These are phyloP conservation scores for Sicus ferrugineus DNA, from an alignment of 2,888 invertebrate genomes.

Conservation along the genomic window DNA sequence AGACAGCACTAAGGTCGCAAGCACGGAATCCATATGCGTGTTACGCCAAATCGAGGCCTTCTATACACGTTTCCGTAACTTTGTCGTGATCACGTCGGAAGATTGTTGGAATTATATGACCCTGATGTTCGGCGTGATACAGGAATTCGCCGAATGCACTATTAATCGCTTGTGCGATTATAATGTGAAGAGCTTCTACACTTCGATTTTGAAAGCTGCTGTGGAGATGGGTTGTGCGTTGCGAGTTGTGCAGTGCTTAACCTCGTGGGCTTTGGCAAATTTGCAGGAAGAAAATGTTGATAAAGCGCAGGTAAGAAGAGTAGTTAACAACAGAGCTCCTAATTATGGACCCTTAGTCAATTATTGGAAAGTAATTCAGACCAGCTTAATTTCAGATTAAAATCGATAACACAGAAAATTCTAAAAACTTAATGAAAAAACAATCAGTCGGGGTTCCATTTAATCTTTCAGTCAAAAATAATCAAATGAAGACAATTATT, in stretches of 20 bases:
- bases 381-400: conserved; percentile 37
- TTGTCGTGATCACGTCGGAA: conserved; percentile 51
- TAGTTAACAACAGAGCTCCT: background rate
- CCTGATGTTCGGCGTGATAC: conserved; percentile 51
- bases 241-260: conserved; percentile 54
- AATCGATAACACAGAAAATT: too few species aligned
- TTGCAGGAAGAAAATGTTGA: conserved; percentile 57
- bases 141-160: conserved; percentile 54
- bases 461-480: too few species aligned
- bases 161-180: conserved; percentile 56
- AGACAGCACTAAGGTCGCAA: conserved; percentile 20
- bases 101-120: conserved; percentile 50
- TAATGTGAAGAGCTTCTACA: conserved; percentile 48
- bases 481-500: too few species aligned
- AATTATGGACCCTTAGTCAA: background rate
- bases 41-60: conserved; percentile 50
- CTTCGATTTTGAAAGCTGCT: conserved; percentile 50
- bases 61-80: conserved; percentile 45
- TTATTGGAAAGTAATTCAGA: background rate
- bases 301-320: conserved; percentile 47
- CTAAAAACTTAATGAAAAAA: too few species aligned
- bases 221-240: conserved; percentile 52
- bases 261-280: conserved; percentile 56
- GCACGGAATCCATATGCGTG: conserved; percentile 35
- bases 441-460: too few species aligned